Conservation (phyloP, 2,797 vertebrate species). For the Peromyscus eremicus region DNA sequence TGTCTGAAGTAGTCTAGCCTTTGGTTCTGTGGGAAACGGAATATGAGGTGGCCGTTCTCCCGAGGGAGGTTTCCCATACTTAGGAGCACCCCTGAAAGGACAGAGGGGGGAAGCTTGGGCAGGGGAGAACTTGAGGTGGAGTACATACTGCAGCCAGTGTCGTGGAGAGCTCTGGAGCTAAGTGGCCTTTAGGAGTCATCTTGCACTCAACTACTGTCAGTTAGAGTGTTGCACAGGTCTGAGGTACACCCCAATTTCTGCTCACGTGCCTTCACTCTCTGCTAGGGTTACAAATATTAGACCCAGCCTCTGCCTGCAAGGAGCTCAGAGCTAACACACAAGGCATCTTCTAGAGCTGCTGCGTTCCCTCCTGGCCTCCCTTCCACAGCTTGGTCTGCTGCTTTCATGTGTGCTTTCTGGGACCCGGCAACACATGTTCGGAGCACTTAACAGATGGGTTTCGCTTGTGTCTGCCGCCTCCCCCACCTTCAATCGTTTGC, state of each 20-base stretch:
- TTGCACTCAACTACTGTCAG: neutral
- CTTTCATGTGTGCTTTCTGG: constrained; percentile 39
- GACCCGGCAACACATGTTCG: neutral
- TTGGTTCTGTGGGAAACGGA: neutral
- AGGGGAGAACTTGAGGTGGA: neutral
- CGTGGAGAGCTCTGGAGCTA: neutral
- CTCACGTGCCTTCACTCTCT: neutral
- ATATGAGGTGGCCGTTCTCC: neutral
- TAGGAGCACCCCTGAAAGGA: neutral
- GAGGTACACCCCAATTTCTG: neutral
- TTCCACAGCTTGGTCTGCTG: neutral
- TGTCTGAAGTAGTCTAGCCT: neutral
- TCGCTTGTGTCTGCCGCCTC: neutral
- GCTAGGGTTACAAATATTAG: neutral
- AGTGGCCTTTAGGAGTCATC: neutral
- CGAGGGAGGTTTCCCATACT: neutral
- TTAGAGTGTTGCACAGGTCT: neutral
- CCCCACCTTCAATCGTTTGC: neutral
- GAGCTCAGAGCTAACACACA: neutral
- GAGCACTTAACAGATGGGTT: neutral
- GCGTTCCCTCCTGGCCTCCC: neutral
- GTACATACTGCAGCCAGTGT: neutral
- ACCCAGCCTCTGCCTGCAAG: neutral
- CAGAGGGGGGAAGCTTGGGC: neutral
- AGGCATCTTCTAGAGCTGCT: neutral